Base-by-base conservation (phyloP, 2,888 invertebrate species). In the Brachyptera putata region DNA sequence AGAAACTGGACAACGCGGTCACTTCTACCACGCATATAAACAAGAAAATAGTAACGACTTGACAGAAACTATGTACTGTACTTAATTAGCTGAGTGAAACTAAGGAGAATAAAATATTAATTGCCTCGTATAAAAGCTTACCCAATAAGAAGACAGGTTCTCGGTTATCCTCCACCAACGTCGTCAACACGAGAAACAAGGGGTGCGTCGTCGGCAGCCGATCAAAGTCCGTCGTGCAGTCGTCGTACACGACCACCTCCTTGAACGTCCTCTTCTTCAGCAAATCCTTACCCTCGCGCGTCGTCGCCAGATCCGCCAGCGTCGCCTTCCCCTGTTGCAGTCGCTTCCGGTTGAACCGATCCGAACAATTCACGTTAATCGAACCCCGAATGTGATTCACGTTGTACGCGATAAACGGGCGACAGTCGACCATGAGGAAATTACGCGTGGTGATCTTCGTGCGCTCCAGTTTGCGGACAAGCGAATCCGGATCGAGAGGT, bases 201-300 rank as follows among this genome's bases (percentile, higher is more conserved):
- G 86, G 84, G 70, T 83, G 84, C 46, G 79, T 76, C 22, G 77
- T 71, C 2, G 81, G 79, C 57, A 83, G 75, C 57, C 79, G 74
- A 53, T 83, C 83, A 66, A 84, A 75, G 69, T 86, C 85, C 61
- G 76, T 75, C 39, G 85, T 84, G 61, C 80, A 77, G 64, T 87
- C 87, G 70, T 87, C 87, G 69, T 87, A 87, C 53, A 87, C 79
- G 56, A 87, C 79, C 59, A 87, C 83, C 69, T 86, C 84, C 66
- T 78, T 78, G 66, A 77, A 79, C 58, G 74, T 70, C 62, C 74
- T 70, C 63, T 79, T 78, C 69, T 79, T 77, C 59, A 84, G 76
- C 55, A 81, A 70, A 65, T 84, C 84, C 71, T 85, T 85, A 62
- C 83, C 83, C 65, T 84, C 84, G 56, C 80, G 74, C 4, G 82